Evolutionary conservation across 2,888 invertebrate genomes (phyloP), one percentile per base, ranked within the genome.

Genomic region (Ectemnius lituratus): DNA sequence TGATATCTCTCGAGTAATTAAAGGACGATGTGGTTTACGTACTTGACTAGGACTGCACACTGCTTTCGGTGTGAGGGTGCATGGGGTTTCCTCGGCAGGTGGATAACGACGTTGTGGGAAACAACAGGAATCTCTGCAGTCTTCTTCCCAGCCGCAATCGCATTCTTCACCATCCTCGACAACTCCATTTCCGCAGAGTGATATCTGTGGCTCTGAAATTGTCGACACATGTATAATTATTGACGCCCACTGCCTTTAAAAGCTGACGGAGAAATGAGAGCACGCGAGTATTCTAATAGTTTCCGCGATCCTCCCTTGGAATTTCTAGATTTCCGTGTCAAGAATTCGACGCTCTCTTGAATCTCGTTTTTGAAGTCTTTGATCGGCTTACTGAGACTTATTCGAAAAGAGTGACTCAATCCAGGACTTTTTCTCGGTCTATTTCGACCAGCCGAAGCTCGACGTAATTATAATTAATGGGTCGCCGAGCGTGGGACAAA

Each of bases 71-170:
- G 96, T 96, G 75, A 98, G 93, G 63, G 95, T 95, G 91, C 98
- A 98, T 0, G 97, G 97, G 65, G 95, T 95, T 91, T 97, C 96
- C 76, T 94, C 94, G 11, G 93, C 87, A 63, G 95, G 94, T 4
- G 96, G 95, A 84, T 96, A 94, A 52, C 95, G 94, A 60, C 96
- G 94, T 92, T 97, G 97, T 47, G 98, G 98, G 85, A 95, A 96
- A 90, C 99, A 99, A 90, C 99, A 99, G 61, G 94, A 94, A 91
- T 98, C 98, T 70, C 95, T 94, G 91, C 99, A 99, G 90, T 99
- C 98, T 86, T 98, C 97, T 86, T 97, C 97, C 97, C 97, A 98
- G 70, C 99, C 99, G 91, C 99, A 99, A 92, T 99, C 99, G 91
- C 99, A 99, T 91, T 99, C 96, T 92, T 99, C 99, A 18, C 97